Conservation (phyloP, 2,888 invertebrate species). For the Neria commutata region DNA sequence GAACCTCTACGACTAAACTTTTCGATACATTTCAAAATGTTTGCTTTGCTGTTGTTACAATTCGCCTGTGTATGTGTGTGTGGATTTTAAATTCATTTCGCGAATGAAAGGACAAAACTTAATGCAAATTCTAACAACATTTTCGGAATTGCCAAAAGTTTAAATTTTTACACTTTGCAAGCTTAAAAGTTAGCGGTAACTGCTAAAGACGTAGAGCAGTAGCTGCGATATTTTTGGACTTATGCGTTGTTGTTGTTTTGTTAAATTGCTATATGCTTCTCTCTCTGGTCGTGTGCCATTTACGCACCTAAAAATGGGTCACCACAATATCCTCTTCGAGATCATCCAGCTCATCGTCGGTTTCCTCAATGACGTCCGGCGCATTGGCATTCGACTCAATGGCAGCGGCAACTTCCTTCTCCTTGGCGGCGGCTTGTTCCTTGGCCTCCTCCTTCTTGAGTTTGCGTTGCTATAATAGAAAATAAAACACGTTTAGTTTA, state of each 20-base stretch:
- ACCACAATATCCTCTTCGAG: constrained; percentile 88
- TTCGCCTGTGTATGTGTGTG: no score
- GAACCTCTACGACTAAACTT: no score
- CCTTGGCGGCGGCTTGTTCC: constrained; percentile 65
- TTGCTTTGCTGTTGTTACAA: no score
- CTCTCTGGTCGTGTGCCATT: background rate
- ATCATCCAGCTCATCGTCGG: constrained; percentile 85
- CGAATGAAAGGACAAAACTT: no score
- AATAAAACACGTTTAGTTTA: background rate
- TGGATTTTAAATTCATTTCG: no score
- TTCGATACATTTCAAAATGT: no score
- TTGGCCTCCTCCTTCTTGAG: constrained; percentile 74
- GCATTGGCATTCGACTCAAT: constrained; percentile 41
- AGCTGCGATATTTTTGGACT: no score
- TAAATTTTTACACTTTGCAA: no score
- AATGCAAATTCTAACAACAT: no score
- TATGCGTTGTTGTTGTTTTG: background rate
- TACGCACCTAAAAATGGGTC: constrained; percentile 72
- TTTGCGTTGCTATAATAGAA: constrained; percentile 66
- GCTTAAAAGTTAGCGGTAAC: no score
- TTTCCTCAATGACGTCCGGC: constrained; percentile 70
- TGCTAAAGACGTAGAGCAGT: no score
- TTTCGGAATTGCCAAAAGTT: no score
- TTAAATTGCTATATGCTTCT: constrained; percentile 11
- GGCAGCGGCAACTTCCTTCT: constrained; percentile 64